Evolutionary conservation across 2,888 invertebrate species (phyloP).

Genomic region (Thymelicus sylvestris): DNA sequence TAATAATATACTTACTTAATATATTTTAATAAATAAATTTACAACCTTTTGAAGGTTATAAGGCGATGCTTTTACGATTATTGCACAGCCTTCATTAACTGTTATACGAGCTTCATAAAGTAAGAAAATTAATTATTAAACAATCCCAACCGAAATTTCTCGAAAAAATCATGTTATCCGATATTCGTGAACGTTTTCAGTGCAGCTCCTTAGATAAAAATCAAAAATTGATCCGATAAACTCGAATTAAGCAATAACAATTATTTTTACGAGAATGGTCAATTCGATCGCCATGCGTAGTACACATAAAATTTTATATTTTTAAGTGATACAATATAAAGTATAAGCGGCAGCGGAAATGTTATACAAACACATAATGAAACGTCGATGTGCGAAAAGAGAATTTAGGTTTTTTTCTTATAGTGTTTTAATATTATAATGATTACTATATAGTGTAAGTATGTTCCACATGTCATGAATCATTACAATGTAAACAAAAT

Average conservation of each 20-base stretch:
- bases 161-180: conserved; percentile 29
- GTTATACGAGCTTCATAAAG: conserved; percentile 33
- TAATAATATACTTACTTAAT: background rate
- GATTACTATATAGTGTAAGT: too few species aligned
- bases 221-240: conserved; percentile 68
- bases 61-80: conserved; percentile 37
- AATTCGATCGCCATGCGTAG: conserved; percentile 61
- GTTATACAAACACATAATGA: too few species aligned
- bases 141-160: conserved; percentile 13
- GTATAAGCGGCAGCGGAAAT: conserved; percentile 44
- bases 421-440: too few species aligned
- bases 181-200: conserved; percentile 40
- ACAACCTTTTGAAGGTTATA: conserved; percentile 29
- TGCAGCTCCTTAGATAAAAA: conserved; percentile 46
- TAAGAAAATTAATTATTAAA: conserved; percentile 34
- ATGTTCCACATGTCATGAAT: too few species aligned
- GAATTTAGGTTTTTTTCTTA: too few species aligned
- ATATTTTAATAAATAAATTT: conserved; percentile 30
- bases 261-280: conserved; percentile 69
- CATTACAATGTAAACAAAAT: too few species aligned
- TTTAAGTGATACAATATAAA: conserved; percentile 51
- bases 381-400: too few species aligned
- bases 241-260: conserved; percentile 82
- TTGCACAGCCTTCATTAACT: conserved; percentile 35
- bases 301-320: conserved; percentile 81